A percentile compares a stretch with the other conserved stretches of the same genome.
Evolutionary conservation across 2,113 vertebrate species (phyloP).

Genomic region (Rhagologus leucostigma): DNA sequence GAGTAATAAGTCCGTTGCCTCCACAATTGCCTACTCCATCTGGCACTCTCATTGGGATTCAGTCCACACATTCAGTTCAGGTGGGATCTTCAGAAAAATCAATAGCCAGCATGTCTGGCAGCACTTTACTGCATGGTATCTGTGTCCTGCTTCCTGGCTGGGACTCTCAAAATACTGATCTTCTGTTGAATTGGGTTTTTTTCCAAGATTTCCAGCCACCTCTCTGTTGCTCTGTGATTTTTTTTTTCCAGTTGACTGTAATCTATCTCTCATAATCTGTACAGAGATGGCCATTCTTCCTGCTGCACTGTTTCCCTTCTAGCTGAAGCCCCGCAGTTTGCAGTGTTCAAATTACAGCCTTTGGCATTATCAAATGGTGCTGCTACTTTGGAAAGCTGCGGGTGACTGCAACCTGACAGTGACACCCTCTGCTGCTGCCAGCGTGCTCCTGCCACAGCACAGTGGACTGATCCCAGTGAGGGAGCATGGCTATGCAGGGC

Average conservation of each 20-base stretch:
- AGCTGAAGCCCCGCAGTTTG: slow-evolving; percentile 42
- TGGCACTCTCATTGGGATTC: slow-evolving; percentile 60
- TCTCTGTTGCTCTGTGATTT: background rate
- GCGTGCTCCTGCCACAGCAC: background rate
- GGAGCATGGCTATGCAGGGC: rapidly evolving
- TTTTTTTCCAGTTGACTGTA: slow-evolving; percentile 36
- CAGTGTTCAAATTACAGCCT: slow-evolving; percentile 6
- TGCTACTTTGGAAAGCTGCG: background rate
- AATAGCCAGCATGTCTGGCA: slow-evolving; percentile 55
- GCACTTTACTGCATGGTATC: slow-evolving; percentile 35
- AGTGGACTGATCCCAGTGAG: rapidly evolving
- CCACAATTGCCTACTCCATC: slow-evolving; percentile 44
- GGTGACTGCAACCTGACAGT: background rate
- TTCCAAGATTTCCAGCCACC: slow-evolving; percentile 50
- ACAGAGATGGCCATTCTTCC: slow-evolving; percentile 34
- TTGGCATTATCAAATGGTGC: background rate
- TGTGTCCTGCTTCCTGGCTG: slow-evolving; percentile 48
- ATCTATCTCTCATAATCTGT: slow-evolving; percentile 42
- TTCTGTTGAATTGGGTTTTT: slow-evolving; percentile 11
- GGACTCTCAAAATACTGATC: slow-evolving; percentile 32
- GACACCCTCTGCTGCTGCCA: background rate
- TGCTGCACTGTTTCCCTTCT: background rate
- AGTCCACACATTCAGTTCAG: slow-evolving; percentile 37
- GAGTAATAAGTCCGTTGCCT: slow-evolving; percentile 54
- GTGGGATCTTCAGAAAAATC: slow-evolving; percentile 62